These are phyloP conservation scores for Boloria selene DNA, from an alignment of 2,888 invertebrate species.

Conservation along the genomic window DNA sequence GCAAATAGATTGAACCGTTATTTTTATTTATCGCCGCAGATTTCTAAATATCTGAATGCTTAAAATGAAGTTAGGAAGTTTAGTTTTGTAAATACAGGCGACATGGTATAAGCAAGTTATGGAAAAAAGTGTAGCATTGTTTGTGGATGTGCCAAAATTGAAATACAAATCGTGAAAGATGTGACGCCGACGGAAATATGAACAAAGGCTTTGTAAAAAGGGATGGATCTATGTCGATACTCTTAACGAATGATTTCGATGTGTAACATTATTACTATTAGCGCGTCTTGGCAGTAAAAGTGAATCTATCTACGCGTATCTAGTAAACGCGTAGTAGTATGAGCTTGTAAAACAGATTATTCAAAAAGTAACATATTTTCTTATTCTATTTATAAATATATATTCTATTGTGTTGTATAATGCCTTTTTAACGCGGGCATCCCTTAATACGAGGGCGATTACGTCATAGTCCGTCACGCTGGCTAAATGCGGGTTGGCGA, in stretches of 20 bases:
- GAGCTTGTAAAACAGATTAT: no score
- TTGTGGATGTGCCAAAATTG: slow-evolving; percentile 27
- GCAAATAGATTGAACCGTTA: not conserved
- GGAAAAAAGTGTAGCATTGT: slow-evolving; percentile 17
- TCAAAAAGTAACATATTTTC: no score
- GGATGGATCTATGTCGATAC: slow-evolving; percentile 14
- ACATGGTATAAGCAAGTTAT: slow-evolving; percentile 4
- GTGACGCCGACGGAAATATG: slow-evolving; percentile 29
- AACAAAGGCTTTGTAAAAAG: slow-evolving; percentile 27
- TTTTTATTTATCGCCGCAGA: not conserved
- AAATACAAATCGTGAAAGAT: slow-evolving; percentile 28
- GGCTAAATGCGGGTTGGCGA: no score
- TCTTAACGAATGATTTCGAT: not conserved
- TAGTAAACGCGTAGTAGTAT: no score
- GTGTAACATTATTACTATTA: no score
- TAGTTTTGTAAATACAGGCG: not conserved
- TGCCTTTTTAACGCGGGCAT: no score
- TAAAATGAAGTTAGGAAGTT: slow-evolving; percentile 12
- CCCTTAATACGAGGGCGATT: no score
- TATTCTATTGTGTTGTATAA: no score
- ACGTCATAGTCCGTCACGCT: no score
- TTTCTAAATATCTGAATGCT: slow-evolving; percentile 5
- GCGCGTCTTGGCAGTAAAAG: no score
- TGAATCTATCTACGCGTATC: no score
- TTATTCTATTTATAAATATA: no score